Evolutionary conservation across 2,113 vertebrate genomes (phyloP).

Genomic region (Nycticorax nycticorax): DNA sequence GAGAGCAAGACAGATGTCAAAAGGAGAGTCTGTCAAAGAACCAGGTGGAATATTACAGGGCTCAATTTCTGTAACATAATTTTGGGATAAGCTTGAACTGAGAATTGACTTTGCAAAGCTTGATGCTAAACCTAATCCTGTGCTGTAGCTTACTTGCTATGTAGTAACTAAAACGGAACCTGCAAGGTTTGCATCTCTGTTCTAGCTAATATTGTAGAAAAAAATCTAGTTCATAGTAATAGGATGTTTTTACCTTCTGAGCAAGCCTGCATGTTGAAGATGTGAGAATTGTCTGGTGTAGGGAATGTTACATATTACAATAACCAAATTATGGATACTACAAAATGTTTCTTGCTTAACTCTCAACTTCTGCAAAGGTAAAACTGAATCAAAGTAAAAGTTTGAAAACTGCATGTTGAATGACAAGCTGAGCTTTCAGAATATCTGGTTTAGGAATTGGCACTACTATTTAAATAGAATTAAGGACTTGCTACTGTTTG

Average conservation of each 20-base stretch:
- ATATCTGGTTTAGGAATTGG: not conserved
- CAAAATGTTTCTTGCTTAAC: not conserved
- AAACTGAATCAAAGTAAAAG: not conserved
- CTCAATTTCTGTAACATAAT: not conserved
- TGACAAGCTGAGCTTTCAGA: not conserved
- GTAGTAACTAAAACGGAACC: not conserved
- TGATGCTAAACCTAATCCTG: not conserved
- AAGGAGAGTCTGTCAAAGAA: slow-evolving; percentile 67
- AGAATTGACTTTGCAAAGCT: not conserved
- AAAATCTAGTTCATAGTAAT: not conserved
- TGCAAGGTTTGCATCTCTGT: not conserved
- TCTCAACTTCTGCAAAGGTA: not conserved
- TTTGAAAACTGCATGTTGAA: not conserved
- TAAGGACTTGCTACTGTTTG: not conserved
- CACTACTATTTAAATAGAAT: not conserved
- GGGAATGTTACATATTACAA: not conserved
- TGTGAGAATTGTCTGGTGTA: not conserved
- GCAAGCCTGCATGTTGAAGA: not conserved
- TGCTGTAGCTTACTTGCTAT: not conserved
- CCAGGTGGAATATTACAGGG: slow-evolving; percentile 64
- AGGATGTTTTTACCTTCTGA: not conserved
- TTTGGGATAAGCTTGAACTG: not conserved
- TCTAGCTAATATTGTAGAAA: not conserved
- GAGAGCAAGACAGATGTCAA: slow-evolving; percentile 59
- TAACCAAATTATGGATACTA: not conserved